Base-by-base conservation (phyloP, 2,797 vertebrate genomes). In the Otolemur crassicaudatus region DNA sequence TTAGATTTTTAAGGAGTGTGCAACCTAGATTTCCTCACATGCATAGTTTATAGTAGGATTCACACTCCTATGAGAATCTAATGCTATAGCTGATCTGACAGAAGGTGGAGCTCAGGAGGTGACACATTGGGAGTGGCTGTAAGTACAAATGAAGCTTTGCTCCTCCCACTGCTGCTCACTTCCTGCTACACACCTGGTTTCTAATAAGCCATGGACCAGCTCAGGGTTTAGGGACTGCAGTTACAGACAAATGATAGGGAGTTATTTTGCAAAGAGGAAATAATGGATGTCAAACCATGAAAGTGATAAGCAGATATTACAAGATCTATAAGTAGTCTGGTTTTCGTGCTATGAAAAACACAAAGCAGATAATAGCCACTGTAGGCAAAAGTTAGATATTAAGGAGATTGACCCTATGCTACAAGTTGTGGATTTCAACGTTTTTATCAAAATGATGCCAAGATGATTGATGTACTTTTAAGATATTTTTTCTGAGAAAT, bases 401-500 rank as follows among this genome's bases (percentile, higher is more conserved):
- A 29, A 61, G 67, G 63, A 83, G 34, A 14, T 7, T 80, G 53
- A 43, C 7, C 11, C n/a, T 94, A 4, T n/a, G 27, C 23, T 60
- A 40, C 75, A 46, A 69, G 9, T 60, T 53, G 9, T 60, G 37
- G 23, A 20, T 79, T 87, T 92, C 85, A 25, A 63, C 2, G 84
- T 84, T 61, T 58, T 69, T 27, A 87, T 63, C 25, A 80, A 92
- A 92, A 90, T 0, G 1, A 9, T 58, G 14, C 4, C 19, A 67
- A 73, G 25, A 89, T 34, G 13, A 63, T 13, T 81, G 69, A 49
- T 40, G 4, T 75, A 43, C 10, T 92, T 93, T 23, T 22, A 67
- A 93, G 46, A 37, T 23, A 46, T 89, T 84, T 95, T 86, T 65
- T 65, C 67, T 79, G 29, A 23, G 65, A 69, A 93, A 90, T 34